A percentile compares a stretch with the other conserved stretches of the same genome.
phyloP scores from a whole-genome alignment of 2,888 invertebrate species.

The Amphipoea lucens region DNA sequence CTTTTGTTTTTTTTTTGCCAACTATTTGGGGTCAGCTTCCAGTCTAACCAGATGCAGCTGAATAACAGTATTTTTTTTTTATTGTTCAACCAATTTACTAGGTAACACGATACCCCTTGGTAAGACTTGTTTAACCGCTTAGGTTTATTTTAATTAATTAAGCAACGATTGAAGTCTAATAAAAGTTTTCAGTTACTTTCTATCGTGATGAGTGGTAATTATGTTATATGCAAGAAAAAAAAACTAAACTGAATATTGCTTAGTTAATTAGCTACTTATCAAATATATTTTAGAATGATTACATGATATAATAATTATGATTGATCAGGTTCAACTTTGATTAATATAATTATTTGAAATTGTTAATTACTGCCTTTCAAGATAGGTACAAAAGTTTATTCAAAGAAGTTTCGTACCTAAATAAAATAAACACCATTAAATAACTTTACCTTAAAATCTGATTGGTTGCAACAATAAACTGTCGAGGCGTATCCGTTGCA shows the following conservation, averaged over 20 bases:
- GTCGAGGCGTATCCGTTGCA: slow-evolving; percentile 95
- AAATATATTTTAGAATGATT: not conserved
- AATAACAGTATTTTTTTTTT: not conserved
- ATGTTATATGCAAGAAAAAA: not conserved
- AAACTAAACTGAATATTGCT: not conserved
- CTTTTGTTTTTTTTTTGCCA: not conserved
- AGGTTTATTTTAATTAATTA: too few species aligned
- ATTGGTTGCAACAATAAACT: slow-evolving; percentile 99
- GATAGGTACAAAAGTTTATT: not conserved
- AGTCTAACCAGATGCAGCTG: not conserved
- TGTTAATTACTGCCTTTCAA: not conserved
- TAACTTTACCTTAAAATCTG: slow-evolving; percentile 96
- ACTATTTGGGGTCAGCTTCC: not conserved
- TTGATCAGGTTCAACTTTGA: slow-evolving; percentile 2
- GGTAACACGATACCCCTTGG: not conserved
- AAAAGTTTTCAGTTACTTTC: not conserved
- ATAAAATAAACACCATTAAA: not conserved
- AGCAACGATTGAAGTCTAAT: not conserved
- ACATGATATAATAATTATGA: slow-evolving; percentile 11
- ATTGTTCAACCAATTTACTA: not conserved
- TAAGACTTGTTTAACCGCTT: not conserved
- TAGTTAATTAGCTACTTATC: not conserved
- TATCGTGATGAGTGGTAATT: not conserved
- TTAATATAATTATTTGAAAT: too few species aligned
- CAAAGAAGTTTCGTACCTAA: not conserved